Base-by-base conservation (phyloP, 1,140 invertebrate genomes). In the Drosophila sproati region DNA sequence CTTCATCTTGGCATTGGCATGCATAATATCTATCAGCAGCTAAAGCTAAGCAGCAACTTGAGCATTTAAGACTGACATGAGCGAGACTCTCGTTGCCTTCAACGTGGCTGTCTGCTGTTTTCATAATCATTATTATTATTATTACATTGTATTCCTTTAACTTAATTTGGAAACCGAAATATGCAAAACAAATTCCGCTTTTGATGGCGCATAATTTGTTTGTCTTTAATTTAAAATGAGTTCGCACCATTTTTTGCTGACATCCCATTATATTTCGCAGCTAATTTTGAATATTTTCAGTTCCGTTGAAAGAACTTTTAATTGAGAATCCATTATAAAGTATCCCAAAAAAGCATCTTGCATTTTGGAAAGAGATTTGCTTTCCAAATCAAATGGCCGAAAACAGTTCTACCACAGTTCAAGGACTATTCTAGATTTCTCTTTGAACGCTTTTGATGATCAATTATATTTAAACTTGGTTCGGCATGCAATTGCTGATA, bases 171-270 rank as follows among this genome's bases (percentile, higher is more conserved):
- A 63, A 60, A 59, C 60, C 41, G 54, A 72, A 88, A 88, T 88
- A 87, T 87, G 82, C 82, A 87, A 78, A 88, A 77, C 59, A 74
- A 62, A 45, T 56, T 78, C 55, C 54, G 51, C 57, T 72, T 77
- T 51, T 68, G 60, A 71, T 77, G 75, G 34, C 59, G 67, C 69
- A 79, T 82, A 82, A 87, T 87, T 80, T 87, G 73, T 80, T 82
- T 88, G 62, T 71, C 62, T 88, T 77, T 76, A 78, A 88, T 86
- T 87, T 81, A 78, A 87, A 88, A 88, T 73, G 80, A 77, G 68
- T 56, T 71, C 28, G 34, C 48, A 39, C n/a, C 57, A 35, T 64
- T 76, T 47, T 51, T 66, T 78, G 20, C 20, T 20, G 20, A 20
- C 55, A 68, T 63, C 57, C 77, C 63, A 74, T 20, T n/a, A 28